phyloP scores from a whole-genome alignment of 2,113 vertebrate genomes.

The Xyliphius kryptos region DNA sequence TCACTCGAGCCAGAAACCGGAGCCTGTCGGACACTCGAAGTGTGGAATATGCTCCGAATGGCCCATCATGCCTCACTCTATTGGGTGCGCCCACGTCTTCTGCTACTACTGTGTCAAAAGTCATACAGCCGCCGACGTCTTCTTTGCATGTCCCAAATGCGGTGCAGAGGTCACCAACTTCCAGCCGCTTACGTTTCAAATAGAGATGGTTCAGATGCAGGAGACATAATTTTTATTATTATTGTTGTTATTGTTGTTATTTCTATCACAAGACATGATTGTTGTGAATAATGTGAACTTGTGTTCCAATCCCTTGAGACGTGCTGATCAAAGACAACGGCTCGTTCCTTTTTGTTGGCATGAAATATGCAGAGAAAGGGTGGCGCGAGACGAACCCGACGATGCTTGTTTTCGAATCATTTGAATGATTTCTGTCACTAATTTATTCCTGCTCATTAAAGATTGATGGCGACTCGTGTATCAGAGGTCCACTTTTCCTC shows the following conservation, averaged over 20 bases:
- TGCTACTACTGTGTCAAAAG: slow-evolving; percentile 96
- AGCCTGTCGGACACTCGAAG: slow-evolving; percentile 55
- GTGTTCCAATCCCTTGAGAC: too few species aligned
- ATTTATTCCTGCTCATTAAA: slow-evolving; percentile 74
- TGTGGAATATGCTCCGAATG: slow-evolving; percentile 89
- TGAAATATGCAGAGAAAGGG: too few species aligned
- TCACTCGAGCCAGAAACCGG: slow-evolving; percentile 36
- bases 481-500: slow-evolving; percentile 68
- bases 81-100: slow-evolving; percentile 85
- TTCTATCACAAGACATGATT: too few species aligned
- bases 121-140: slow-evolving; percentile 71
- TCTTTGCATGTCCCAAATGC: slow-evolving; percentile 84
- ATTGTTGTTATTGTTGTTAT: too few species aligned
- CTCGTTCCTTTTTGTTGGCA: too few species aligned
- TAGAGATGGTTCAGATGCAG: slow-evolving; percentile 68
- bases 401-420: too few species aligned
- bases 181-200: slow-evolving; percentile 69
- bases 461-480: too few species aligned
- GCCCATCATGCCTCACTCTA: slow-evolving; percentile 88
- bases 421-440: too few species aligned
- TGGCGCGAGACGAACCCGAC: too few species aligned
- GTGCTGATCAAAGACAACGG: too few species aligned
- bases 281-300: too few species aligned
- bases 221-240: too few species aligned
- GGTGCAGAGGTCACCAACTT: slow-evolving; percentile 66